Conservation (phyloP, 2,888 invertebrate genomes). For the Amaurobius ferox region DNA sequence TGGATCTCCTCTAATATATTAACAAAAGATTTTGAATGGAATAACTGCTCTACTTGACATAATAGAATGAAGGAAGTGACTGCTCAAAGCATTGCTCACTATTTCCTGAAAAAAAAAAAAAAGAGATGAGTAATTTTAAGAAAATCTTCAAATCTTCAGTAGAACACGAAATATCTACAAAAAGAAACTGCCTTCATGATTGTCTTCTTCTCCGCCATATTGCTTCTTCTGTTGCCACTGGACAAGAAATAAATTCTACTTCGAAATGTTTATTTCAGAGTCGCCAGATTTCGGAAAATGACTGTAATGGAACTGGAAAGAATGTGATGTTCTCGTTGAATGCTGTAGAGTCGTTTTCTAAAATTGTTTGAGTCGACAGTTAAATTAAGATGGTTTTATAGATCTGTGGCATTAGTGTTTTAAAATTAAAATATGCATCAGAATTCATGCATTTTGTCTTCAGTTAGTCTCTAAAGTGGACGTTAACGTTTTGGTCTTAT, state of each 20-base stretch:
- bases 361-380: neutral
- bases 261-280: slow-evolving; percentile 14
- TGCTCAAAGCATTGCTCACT: no score
- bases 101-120: neutral
- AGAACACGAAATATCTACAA: slow-evolving; percentile 14
- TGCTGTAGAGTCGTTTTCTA: neutral
- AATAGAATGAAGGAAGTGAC: no score
- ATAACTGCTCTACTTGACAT: no score
- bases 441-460: neutral
- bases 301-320: slow-evolving; percentile 6
- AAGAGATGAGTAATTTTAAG: neutral
- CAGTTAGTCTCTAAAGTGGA: no score
- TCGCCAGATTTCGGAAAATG: neutral
- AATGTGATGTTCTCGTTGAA: neutral
- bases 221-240: slow-evolving; percentile 9
- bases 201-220: neutral
- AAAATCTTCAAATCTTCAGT: neutral
- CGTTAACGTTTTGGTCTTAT: no score
- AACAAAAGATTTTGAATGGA: no score
- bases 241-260: neutral
- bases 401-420: neutral
- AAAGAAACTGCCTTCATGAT: slow-evolving; percentile 12
- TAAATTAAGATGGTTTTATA: neutral
- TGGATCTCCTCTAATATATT: no score
- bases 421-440: neutral